Evolutionary conservation across 2,888 invertebrate species (phyloP), one percentile per base, ranked within the genome.

Genomic region (Dynastes hyllus): DNA sequence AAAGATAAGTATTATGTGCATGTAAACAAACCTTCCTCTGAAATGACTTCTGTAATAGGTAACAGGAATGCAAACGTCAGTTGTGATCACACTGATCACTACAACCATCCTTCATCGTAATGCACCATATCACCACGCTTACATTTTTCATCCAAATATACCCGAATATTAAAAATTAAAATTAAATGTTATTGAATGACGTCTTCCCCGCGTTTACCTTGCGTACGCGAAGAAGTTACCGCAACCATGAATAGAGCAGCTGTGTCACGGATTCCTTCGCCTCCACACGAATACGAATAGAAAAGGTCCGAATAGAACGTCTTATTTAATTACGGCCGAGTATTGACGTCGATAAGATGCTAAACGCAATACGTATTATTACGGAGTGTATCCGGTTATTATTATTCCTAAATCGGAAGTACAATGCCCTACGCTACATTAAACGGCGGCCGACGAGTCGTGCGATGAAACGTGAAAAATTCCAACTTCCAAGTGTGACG

Each of bases 1-100:
- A 22, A 8, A 22, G 16, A 45, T 67, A 22, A 67, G 22, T n/a
- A 22, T 22, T 22, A 58, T 58, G 16, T 73, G 29, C 13, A 40
- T 29, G 45, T 40, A 67, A 78, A 83, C 83, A 58, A 81, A 85
- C 85, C 85, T 85, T 82, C 85, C 85, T 77, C 83, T 81, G 27
- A 84, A 78, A 76, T 78, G 78, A 78, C 80, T 78, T 45, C 79
- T 81, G 67, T 82, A 82, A 78, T 85, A 86, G 13, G 85, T 85
- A 45, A 86, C 82, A 58, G 86, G 86, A 79, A 86, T 86, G 76
- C 85, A 84, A 77, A 83, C 82, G 37, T 86, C 85, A 66, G 85
- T 86, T 50, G 84, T 84, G 78, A 85, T 22, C 22, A 22, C 22
- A 22, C 22, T 22, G 22, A 22, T 86, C 83, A 86, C 85, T 32